phyloP scores from a whole-genome alignment of 2,113 vertebrate species.

The Anser brachyrhynchus region DNA sequence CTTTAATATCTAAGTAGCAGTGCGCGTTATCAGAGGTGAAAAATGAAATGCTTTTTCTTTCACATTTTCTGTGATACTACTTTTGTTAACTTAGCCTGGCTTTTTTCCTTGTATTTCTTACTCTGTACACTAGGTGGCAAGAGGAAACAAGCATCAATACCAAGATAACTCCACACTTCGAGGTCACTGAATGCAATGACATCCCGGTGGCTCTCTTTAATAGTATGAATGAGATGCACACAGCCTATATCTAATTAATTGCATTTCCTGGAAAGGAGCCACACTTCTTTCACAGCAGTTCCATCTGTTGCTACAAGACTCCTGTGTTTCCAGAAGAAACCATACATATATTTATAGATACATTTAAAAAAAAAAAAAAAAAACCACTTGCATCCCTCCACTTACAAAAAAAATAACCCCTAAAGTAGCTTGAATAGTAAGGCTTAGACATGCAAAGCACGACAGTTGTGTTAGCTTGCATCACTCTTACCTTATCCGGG shows the following conservation, averaged over 20 bases:
- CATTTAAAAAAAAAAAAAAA: background rate
- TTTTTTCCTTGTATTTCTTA: constrained; percentile 3
- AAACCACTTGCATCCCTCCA: background rate
- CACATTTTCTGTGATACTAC: background rate
- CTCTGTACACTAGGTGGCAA: constrained; percentile 21
- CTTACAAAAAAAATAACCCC: background rate
- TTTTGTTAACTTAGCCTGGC: background rate
- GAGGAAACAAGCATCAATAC: background rate
- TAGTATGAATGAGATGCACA: background rate
- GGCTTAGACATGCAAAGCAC: background rate
- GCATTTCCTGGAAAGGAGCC: background rate
- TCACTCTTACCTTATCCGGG: background rate
- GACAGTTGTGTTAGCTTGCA: background rate
- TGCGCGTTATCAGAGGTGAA: background rate
- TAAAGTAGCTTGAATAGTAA: background rate
- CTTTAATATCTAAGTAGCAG: background rate
- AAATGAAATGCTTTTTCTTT: background rate
- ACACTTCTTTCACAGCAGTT: background rate
- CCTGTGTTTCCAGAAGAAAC: background rate
- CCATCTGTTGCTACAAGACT: background rate
- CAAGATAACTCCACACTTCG: background rate
- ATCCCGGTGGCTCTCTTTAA: background rate
- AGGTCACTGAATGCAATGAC: background rate
- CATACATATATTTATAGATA: background rate
- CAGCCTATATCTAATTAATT: background rate